Conservation (phyloP, 2,797 vertebrate genomes). For the Lateolabrax maculatus region DNA sequence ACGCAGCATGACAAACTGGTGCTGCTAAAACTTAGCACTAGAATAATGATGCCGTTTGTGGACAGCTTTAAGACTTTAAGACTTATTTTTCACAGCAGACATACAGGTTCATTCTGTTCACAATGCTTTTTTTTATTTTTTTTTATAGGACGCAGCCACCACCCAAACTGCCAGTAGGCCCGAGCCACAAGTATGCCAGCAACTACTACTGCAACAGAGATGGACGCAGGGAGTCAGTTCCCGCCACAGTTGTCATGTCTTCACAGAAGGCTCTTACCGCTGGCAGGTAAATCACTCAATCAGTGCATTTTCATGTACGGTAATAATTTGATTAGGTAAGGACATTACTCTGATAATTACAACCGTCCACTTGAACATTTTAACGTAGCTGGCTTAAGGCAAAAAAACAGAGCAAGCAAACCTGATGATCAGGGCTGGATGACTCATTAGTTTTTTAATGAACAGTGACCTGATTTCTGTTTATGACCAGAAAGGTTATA, state of each 20-base stretch:
- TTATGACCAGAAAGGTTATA: neutral
- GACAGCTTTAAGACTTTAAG: neutral
- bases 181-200: slow-evolving; percentile 90
- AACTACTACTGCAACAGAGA: slow-evolving; percentile 94
- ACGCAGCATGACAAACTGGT: neutral
- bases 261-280: slow-evolving; percentile 87
- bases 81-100: neutral
- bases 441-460: neutral
- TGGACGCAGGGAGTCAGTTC: slow-evolving; percentile 89
- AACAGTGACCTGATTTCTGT: neutral
- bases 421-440: neutral
- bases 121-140: neutral
- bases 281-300: slow-evolving; percentile 67
- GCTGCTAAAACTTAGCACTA: neutral
- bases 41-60: neutral
- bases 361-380: neutral
- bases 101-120: neutral
- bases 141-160: slow-evolving; percentile 89
- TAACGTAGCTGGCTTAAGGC: neutral
- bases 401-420: neutral
- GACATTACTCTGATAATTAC: neutral
- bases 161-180: slow-evolving; percentile 91
- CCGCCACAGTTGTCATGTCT: slow-evolving; percentile 87
- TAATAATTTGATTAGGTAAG: neutral
- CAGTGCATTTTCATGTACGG: neutral